Base-by-base conservation (phyloP, 2,888 invertebrate genomes). In the Hyles lineata region DNA sequence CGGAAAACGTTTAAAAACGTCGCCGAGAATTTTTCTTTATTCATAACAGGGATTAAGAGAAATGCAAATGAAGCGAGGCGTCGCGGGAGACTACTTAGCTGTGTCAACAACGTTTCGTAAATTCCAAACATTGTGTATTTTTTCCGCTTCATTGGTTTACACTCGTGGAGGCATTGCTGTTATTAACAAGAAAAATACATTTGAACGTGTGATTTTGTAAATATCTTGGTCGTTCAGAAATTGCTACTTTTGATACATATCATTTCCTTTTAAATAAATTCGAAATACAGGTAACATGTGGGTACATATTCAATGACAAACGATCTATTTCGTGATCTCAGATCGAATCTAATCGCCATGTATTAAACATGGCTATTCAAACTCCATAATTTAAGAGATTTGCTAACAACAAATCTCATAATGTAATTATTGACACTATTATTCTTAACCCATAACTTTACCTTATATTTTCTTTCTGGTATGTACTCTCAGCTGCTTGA, bases 31-130 rank as follows among this genome's bases (percentile, higher is more conserved):
- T 93, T 94, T 94, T 94, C 94, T 94, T 93, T 94, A 94, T 94
- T 94, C 94, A 94, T 94, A 94, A 93, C 94, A 86, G 85, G 88
- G 94, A 94, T 94, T 94, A 94, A 89, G 91, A 90, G 91, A 91
- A 92, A 94, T 94, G 93, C 93, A 94, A 94, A 94, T 94, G 94
- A 92, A 92, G 88, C 91, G 90, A 86, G 84, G 90, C 92, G 92
- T 90, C 88, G 90, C 86, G 87, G 86, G 83, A 69, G 82, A 88
- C 90, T 93, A 93, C 94, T 94, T 93, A 93, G 93, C 91, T 94
- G 91, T 94, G 94, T 93, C 93, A 94, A 94, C 94, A 94, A 83
- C 78, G 89, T 83, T 85, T 85, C 82, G 83, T 80, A 84, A 82
- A 85, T 83, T 87, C 81, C 80, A 79, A 78, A 81, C 79, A 83